Conservation (phyloP, 64 coral and sea anemone genomes). For the Stichodactyla mertensii region DNA sequence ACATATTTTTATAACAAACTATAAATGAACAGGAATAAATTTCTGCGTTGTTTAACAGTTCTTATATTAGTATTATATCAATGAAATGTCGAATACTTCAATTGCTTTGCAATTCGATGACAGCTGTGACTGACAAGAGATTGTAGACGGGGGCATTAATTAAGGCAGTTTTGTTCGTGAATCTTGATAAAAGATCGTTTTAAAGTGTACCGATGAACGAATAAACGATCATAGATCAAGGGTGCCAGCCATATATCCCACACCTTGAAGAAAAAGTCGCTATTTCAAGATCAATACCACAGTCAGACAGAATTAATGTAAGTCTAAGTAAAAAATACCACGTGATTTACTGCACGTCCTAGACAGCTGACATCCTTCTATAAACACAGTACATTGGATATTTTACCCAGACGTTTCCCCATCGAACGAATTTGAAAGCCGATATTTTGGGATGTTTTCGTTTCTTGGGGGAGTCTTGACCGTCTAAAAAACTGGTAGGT, state of each 20-base stretch:
- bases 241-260: not conserved
- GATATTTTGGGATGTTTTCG: not conserved
- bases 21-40: no score
- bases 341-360: not conserved
- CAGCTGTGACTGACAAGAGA: no score
- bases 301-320: not conserved
- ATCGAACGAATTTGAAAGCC: not conserved
- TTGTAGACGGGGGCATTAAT: no score
- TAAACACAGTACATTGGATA: not conserved
- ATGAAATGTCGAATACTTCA: no score
- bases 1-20: no score
- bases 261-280: not conserved
- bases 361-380: not conserved
- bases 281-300: not conserved
- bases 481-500: not conserved
- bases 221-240: not conserved
- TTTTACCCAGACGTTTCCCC: not conserved
- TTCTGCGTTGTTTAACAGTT: no score
- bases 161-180: not conserved
- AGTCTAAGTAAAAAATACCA: not conserved
- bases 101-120: no score
- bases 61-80: no score
- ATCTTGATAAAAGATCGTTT: not conserved
- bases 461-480: not conserved
- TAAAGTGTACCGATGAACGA: not conserved